A percentile compares a stretch with the other conserved stretches of the same genome.
Evolutionary conservation across 2,113 vertebrate genomes (phyloP).

Genomic region (Paedocypris sp.): DNA sequence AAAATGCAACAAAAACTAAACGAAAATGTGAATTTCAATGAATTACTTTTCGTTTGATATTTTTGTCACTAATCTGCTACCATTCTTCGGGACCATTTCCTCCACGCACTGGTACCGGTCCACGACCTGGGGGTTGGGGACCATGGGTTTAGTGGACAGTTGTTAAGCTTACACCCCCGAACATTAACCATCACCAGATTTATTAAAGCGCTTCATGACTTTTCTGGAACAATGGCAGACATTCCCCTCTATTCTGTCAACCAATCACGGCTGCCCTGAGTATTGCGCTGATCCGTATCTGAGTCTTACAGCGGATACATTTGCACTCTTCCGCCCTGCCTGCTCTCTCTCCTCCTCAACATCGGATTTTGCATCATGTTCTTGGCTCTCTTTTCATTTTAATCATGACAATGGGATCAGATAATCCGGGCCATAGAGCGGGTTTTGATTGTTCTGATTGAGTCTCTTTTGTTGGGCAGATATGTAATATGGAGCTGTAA

Average conservation of each 20-base stretch:
- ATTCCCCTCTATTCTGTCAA: constrained; percentile 23
- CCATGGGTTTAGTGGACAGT: background rate
- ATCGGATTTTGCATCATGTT: constrained; percentile 60
- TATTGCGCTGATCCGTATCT: constrained; percentile 42
- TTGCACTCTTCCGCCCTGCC: constrained; percentile 35
- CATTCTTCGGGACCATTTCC: too few species aligned
- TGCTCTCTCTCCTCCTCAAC: constrained; percentile 56
- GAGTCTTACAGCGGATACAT: constrained; percentile 45
- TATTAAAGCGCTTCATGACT: background rate
- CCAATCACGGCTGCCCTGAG: constrained; percentile 41
- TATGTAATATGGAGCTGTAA: constrained; percentile 68
- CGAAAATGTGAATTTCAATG: too few species aligned
- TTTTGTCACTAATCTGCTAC: too few species aligned
- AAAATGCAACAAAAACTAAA: too few species aligned
- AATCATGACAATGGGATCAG: constrained; percentile 68
- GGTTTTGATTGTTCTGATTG: constrained; percentile 65
- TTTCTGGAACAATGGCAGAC: background rate
- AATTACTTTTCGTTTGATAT: too few species aligned
- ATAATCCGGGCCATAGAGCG: constrained; percentile 45
- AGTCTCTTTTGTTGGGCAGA: constrained; percentile 66
- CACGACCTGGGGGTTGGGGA: too few species aligned
- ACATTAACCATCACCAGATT: background rate
- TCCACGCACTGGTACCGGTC: too few species aligned
- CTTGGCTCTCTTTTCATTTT: constrained; percentile 62
- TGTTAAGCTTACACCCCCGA: background rate